A percentile compares a stretch with the other conserved stretches of the same genome.
These are phyloP conservation scores for Drosophila cognata DNA, from an alignment of 2,888 invertebrate species.

Conservation along the genomic window DNA sequence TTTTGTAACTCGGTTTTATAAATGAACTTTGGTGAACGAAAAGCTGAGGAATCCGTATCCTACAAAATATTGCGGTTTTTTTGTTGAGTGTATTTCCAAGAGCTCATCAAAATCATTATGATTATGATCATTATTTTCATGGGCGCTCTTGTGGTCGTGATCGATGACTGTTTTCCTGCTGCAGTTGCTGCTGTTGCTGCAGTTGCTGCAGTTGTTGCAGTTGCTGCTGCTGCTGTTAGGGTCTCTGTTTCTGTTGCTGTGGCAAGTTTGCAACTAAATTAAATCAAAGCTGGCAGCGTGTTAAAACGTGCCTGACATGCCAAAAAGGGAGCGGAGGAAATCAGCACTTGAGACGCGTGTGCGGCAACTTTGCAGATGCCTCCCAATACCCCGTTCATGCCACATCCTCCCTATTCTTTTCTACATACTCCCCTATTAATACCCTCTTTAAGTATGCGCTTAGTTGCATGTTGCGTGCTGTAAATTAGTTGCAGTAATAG, in stretches of 20 bases:
- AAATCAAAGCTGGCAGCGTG: conserved; percentile 81
- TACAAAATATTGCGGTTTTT: not conserved
- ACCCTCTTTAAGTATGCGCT: conserved; percentile 37
- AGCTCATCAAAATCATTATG: conserved; percentile 11
- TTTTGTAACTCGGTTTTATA: not conserved
- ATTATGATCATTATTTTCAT: conserved; percentile 13
- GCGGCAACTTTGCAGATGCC: conserved; percentile 23
- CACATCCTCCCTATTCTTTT: not conserved
- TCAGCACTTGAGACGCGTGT: conserved; percentile 75
- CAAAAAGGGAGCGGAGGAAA: conserved; percentile 63
- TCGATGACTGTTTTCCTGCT: conserved; percentile 69
- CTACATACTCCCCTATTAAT: conserved; percentile 7
- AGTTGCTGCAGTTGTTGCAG: not conserved
- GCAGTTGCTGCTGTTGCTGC: conserved; percentile 3
- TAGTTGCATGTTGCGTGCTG: conserved; percentile 70
- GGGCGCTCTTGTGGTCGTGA: conserved; percentile 54
- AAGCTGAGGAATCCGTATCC: not conserved
- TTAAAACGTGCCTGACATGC: conserved; percentile 80
- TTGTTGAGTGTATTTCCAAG: conserved; percentile 10
- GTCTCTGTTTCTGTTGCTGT: conserved; percentile 19
- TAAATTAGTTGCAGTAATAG: conserved; percentile 65
- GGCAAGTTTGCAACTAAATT: conserved; percentile 75
- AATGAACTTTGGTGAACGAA: not conserved
- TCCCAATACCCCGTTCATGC: no score
- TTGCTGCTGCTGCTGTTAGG: not conserved